Base-by-base conservation (phyloP, 2,888 invertebrate species). In the Meganola albula region DNA sequence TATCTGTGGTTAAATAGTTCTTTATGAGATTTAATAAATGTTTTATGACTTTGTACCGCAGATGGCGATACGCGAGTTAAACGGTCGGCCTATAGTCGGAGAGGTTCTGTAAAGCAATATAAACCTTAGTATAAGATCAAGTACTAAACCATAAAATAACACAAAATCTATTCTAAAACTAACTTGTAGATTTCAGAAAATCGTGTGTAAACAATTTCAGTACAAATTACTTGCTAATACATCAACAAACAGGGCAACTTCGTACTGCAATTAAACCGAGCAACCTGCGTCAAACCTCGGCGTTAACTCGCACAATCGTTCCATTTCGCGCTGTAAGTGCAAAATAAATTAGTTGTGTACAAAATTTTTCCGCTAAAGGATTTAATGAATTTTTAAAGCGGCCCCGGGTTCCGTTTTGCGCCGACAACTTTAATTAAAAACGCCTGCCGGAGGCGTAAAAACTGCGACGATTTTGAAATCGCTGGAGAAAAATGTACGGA, bases 401-500 rank as follows among this genome's bases (percentile, higher is more conserved):
- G 53, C 54, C 40, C 51, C 53, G 53, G 56, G 44, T 39, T 48
- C 53, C 56, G 62, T 64, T 64, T 64, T 58, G 51, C 48, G 51
- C 57, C 63, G 61, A 71, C 65, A 73, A 72, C 60, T 76, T 76
- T 76, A 76, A 76, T 76, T 76, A 76, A 76, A n/a, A 76, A 72
- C 44, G 60, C 63, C 63, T 56, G 59, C 59, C 52, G 58, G n/a
- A n/a, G n/a, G 58, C 68, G 64, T 61, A 65, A 65, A 63, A 73
- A 71, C 51, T 58, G 48, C 67, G 66, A 66, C 68, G 58, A 63
- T 66, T 58, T 59, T 61, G 56, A 66, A 72, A 75, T 69, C 73
- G 66, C 64, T 61, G 56, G 45, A 53, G 55, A 47, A 52, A 60
- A 63, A 63, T 29, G 39, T 39, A 53, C 56, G 54, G 54, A 62